These are phyloP conservation scores for Cephus pygmeus DNA, from an alignment of 2,888 invertebrate genomes.

Conservation along the genomic window DNA sequence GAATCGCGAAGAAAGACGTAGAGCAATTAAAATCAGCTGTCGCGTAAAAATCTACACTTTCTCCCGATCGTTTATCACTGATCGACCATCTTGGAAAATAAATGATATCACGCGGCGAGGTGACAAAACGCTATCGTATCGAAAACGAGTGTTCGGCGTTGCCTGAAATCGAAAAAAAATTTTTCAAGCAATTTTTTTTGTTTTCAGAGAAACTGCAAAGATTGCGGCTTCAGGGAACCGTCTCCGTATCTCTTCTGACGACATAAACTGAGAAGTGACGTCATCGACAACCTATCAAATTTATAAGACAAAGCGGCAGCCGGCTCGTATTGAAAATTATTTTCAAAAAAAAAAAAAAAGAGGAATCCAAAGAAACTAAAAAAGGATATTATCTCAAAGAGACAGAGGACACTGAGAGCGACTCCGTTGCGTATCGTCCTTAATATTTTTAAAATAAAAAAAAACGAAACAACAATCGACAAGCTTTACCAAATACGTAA, in stretches of 20 bases:
- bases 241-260: constrained; percentile 39
- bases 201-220: constrained; percentile 41
- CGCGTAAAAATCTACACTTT: neutral
- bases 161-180: no score
- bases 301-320: constrained; percentile 36
- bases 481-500: no score
- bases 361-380: neutral
- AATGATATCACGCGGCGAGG: no score
- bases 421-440: no score
- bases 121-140: no score
- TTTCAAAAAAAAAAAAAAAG: neutral
- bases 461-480: no score
- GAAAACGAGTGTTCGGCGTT: no score
- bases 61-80: neutral
- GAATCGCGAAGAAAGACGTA: no score
- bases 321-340: constrained; percentile 18
- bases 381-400: neutral
- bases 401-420: neutral
- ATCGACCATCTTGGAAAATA: no score
- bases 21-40: no score
- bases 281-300: constrained; percentile 14
- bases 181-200: neutral
- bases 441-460: no score
- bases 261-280: neutral
- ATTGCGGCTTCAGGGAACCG: constrained; percentile 46